Conservation (phyloP, 2,113 vertebrate species). For the Pseudopipra pipra region DNA sequence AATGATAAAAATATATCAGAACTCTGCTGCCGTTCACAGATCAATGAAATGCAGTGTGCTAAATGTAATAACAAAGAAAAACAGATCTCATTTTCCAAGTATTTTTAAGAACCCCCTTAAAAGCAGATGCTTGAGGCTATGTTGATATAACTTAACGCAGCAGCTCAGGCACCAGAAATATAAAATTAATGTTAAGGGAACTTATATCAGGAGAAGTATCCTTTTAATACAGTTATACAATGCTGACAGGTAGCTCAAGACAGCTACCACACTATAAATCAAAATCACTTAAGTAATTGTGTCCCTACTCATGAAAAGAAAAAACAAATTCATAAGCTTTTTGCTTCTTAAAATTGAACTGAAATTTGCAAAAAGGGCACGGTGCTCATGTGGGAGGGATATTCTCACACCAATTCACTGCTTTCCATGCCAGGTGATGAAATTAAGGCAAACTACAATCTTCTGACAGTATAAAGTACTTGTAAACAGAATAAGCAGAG, state of each 20-base stretch:
- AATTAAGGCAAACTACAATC: not conserved
- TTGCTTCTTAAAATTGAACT: not conserved
- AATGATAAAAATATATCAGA: not conserved
- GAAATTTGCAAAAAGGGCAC: not conserved
- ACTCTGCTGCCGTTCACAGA: not conserved
- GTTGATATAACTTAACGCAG: not conserved
- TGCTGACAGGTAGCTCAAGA: not conserved
- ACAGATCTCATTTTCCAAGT: not conserved
- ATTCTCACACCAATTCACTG: not conserved
- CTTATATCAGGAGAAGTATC: not conserved
- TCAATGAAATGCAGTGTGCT: not conserved
- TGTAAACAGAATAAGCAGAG: not conserved
- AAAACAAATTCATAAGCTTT: not conserved
- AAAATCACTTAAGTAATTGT: not conserved
- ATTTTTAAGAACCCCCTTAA: not conserved
- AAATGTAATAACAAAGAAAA: not conserved
- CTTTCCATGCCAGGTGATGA: not conserved
- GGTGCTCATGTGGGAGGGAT: not conserved
- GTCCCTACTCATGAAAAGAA: not conserved
- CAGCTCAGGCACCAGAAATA: not conserved
- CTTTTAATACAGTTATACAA: not conserved
- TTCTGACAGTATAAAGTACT: not conserved
- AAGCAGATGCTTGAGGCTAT: not conserved
- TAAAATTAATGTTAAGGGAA: not conserved
- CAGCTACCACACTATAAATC: not conserved